Conservation (phyloP, 2,797 vertebrate genomes). For the Eremophila alpestris region DNA sequence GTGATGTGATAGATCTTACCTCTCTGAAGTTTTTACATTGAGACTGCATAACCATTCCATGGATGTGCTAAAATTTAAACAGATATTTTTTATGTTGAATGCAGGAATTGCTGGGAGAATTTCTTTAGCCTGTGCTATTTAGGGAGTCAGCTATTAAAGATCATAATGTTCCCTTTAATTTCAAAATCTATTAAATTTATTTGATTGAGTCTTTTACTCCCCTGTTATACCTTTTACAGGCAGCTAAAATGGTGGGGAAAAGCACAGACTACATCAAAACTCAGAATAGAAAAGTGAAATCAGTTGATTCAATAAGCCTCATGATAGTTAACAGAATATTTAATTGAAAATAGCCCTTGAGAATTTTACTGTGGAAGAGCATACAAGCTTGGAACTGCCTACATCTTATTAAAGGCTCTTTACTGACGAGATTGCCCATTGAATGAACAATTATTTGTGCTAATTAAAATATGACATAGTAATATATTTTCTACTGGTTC, state of each 20-base stretch:
- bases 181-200: neutral
- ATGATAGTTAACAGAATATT: constrained; percentile 19
- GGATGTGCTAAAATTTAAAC: neutral
- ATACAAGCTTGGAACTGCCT: neutral
- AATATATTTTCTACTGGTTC: constrained; percentile 29
- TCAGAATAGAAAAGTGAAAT: neutral
- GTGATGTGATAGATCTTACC: neutral
- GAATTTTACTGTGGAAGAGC: constrained; percentile 14
- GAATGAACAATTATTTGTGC: constrained; percentile 36
- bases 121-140: neutral
- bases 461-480: constrained; percentile 53
- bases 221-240: neutral
- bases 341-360: constrained; percentile 56
- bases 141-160: neutral
- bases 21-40: neutral
- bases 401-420: constrained; percentile 38
- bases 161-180: neutral
- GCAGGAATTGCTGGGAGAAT: neutral
- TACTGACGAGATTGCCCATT: constrained; percentile 19
- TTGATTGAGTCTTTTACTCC: neutral
- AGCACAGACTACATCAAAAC: neutral
- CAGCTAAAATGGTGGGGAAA: neutral
- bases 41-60: neutral
- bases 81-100: neutral
- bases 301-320: neutral